Evolutionary conservation across 2,888 invertebrate genomes (phyloP).

Genomic region (Cerceris rybyensis): DNA sequence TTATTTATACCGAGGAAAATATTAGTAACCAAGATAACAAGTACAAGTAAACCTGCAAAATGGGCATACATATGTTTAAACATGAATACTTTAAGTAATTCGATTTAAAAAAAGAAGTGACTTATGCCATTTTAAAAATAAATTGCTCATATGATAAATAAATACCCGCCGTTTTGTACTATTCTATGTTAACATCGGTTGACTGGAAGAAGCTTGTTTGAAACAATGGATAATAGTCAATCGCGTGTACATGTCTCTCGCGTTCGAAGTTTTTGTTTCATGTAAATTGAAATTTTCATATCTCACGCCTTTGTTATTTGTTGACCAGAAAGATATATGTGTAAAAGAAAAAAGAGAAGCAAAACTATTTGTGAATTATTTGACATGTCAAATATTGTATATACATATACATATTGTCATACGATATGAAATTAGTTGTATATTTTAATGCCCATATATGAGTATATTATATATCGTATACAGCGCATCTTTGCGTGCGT

Average conservation of each 20-base stretch:
- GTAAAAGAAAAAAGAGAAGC: conserved; percentile 42
- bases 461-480: conserved; percentile 70
- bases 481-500: conserved; percentile 53
- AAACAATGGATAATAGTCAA: conserved; percentile 47
- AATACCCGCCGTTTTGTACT: conserved; percentile 62
- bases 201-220: conserved; percentile 45
- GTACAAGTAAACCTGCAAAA: too few species aligned
- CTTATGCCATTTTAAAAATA: too few species aligned
- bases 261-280: conserved; percentile 47
- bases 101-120: too few species aligned
- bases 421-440: conserved; percentile 76
- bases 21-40: too few species aligned
- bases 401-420: conserved; percentile 76
- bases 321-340: conserved; percentile 59
- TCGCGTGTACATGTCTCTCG: conserved; percentile 31
- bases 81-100: too few species aligned
- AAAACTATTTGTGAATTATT: conserved; percentile 74
- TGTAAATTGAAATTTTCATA: conserved; percentile 58
- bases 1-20: too few species aligned
- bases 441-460: conserved; percentile 74
- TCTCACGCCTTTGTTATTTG: conserved; percentile 65
- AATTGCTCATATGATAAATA: conserved; percentile 1
- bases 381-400: conserved; percentile 80
- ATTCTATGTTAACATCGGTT: conserved; percentile 55
- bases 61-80: too few species aligned